A percentile compares a stretch with the other conserved stretches of the same genome.
Conservation (phyloP, 23 tunicate genomes). For the Clavelina lepadiformis region DNA sequence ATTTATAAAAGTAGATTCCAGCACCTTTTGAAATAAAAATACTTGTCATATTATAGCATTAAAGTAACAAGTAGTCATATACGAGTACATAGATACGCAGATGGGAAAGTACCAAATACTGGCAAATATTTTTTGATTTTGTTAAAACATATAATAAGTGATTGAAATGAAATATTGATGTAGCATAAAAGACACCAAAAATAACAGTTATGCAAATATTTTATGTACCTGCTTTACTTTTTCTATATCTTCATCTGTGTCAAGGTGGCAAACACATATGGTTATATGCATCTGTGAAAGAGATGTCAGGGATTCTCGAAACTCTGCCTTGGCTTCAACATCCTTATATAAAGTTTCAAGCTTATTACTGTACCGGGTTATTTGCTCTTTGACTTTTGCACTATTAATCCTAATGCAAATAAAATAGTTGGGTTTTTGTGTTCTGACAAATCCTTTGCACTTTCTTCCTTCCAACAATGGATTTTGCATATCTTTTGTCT, state of each 20-base stretch:
- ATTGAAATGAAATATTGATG: too few relatives aligned
- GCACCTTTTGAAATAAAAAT: too few relatives aligned
- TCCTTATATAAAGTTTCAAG: neutral
- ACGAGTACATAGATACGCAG: too few relatives aligned
- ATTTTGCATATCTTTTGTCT: too few relatives aligned
- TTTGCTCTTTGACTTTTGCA: constrained; percentile 1
- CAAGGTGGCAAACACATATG: constrained; percentile 34
- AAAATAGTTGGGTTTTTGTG: constrained; percentile 33
- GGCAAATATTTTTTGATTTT: neutral
- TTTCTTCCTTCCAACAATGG: too few relatives aligned
- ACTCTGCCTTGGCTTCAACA: neutral
- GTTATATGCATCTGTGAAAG: constrained; percentile 24
- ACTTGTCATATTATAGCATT: too few relatives aligned
- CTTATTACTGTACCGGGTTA: neutral
- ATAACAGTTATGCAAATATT: neutral
- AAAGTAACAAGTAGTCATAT: too few relatives aligned
- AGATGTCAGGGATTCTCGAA: neutral
- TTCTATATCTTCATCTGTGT: constrained; percentile 18
- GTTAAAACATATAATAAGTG: neutral
- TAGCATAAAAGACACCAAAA: too few relatives aligned
- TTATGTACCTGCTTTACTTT: constrained; percentile 23
- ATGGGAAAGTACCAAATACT: neutral
- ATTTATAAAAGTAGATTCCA: too few relatives aligned
- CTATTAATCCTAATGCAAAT: constrained; percentile 23
- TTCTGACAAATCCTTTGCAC: too few relatives aligned